Evolutionary conservation across 2,888 invertebrate genomes (phyloP).

Genomic region (Acrocyrtus sp.): DNA sequence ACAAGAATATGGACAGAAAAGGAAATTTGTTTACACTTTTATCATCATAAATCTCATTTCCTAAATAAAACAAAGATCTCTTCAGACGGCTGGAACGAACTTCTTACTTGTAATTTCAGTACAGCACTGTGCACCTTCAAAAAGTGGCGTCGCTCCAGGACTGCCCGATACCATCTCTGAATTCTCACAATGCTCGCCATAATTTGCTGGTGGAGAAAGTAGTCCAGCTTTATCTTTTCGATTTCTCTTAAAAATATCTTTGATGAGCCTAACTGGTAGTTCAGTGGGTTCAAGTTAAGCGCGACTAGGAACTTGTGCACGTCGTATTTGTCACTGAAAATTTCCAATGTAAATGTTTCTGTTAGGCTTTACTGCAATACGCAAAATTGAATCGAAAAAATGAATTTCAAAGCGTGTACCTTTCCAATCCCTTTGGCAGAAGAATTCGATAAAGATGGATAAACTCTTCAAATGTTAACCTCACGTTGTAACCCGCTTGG

Average conservation of each 20-base stretch:
- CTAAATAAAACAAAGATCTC: neutral
- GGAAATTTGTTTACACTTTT: constrained; percentile 5
- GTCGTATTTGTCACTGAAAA: constrained; percentile 81
- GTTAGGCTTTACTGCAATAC: neutral
- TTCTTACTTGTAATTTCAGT: constrained; percentile 75
- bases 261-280: constrained; percentile 87
- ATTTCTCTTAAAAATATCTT: constrained; percentile 95
- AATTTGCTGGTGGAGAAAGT: constrained; percentile 91
- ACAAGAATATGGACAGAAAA: constrained; percentile 58
- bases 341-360: neutral
- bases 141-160: constrained; percentile 82
- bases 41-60: neutral
- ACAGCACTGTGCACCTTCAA: constrained; percentile 78
- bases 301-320: constrained; percentile 85
- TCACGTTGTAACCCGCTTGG: constrained; percentile 94
- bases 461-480: constrained; percentile 93
- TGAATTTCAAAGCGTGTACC: constrained; percentile 64
- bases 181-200: constrained; percentile 92
- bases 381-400: neutral
- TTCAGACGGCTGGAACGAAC: neutral
- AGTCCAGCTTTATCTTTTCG: constrained; percentile 92
- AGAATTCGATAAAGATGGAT: constrained; percentile 91
- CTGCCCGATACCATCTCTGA: constrained; percentile 90
- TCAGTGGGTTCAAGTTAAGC: constrained; percentile 85
- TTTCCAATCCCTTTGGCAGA: constrained; percentile 83